phyloP scores from a whole-genome alignment of 2,113 vertebrate species.

The Eurypyga helias region DNA sequence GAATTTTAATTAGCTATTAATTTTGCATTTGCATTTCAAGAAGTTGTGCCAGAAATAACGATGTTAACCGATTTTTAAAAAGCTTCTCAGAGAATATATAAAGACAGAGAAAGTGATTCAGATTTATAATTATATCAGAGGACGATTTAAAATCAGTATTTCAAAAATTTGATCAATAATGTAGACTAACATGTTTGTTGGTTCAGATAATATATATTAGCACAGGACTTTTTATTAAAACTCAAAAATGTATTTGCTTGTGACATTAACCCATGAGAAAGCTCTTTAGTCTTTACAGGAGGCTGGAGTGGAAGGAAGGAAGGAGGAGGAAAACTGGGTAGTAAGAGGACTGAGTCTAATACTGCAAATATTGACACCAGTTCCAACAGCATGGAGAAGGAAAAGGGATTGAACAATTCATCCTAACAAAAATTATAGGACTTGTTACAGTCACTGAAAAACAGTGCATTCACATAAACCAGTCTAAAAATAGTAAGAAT shows the following conservation, averaged over 20 bases:
- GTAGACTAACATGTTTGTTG: neutral
- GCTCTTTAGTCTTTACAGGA: neutral
- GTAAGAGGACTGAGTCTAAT: neutral
- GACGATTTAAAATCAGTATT: neutral
- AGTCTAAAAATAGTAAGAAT: neutral
- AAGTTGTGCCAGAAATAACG: slow-evolving; percentile 12
- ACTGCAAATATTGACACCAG: neutral
- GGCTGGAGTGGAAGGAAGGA: neutral
- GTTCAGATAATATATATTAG: neutral
- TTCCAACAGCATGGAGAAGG: neutral
- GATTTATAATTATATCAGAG: neutral
- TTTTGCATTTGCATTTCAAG: slow-evolving; percentile 30
- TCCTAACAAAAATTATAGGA: neutral
- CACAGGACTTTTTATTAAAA: neutral
- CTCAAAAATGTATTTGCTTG: neutral
- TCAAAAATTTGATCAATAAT: neutral
- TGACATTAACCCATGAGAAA: neutral
- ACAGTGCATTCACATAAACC: neutral
- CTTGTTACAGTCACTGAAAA: neutral
- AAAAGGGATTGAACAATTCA: neutral
- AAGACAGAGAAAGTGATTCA: slow-evolving; percentile 2
- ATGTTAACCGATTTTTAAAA: neutral
- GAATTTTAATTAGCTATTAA: slow-evolving; percentile 34
- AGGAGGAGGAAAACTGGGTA: neutral
- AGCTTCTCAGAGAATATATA: neutral